Evolutionary conservation across 1,140 invertebrate species (phyloP), one percentile per base, ranked within the genome.

Genomic region (Saxidomus purpurata): DNA sequence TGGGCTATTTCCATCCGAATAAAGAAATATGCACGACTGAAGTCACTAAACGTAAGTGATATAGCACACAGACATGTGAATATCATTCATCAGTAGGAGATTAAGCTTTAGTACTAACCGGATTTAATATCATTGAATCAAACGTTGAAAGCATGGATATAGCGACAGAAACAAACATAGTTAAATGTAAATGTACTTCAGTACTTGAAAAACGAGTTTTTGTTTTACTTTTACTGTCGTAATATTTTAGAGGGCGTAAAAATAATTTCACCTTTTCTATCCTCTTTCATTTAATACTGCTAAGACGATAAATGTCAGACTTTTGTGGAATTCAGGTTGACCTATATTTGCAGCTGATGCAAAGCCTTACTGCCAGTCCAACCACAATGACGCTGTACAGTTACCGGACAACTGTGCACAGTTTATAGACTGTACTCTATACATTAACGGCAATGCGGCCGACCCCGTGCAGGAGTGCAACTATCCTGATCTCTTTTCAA

Each of bases 11-110:
- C 61, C 71, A 91, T 82, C 90, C 90, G 15, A 43, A 9, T n/a
- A 61, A 84, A 38, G 74, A 69, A 49, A 91, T 76, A 36, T 91
- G 90, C 85, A 82, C 76, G 49, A 79, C 13, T 22, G 61, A 52
- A 49, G 89, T 92, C n/a, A 40, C 69, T n/a, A 80, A 79, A 67
- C 86, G 91, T 92, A 87, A 79, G 34, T 49, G 77, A n/a, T n/a
- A n/a, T n/a, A n/a, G n/a, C n/a, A n/a, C n/a, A n/a, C n/a, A n/a
- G n/a, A n/a, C n/a, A 43, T 82, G 79, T 52, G 47, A 90, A n/a
- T n/a, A n/a, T n/a, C n/a, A n/a, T n/a, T n/a, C n/a, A n/a, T n/a
- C n/a, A n/a, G n/a, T n/a, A n/a, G n/a, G n/a, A n/a, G n/a, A n/a
- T n/a, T n/a, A n/a, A n/a, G n/a, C n/a, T n/a, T n/a, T n/a, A n/a